Conservation (phyloP, 2,888 invertebrate genomes). For the Cephus pygmeus region DNA sequence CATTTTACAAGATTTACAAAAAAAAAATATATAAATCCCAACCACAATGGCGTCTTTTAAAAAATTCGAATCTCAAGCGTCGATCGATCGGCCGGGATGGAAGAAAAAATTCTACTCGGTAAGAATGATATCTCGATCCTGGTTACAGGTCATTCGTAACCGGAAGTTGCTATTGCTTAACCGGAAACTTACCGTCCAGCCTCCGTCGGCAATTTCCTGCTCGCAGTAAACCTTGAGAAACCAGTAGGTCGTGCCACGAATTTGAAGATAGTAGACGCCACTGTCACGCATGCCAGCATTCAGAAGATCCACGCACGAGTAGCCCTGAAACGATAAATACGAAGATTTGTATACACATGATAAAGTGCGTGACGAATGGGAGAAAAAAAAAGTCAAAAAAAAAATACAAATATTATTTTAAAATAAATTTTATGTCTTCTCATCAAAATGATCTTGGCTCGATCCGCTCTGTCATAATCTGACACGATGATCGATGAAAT, state of each 20-base stretch:
- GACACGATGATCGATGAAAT: background rate
- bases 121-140: background rate
- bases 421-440: background rate
- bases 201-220: conserved; percentile 88
- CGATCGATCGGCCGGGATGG: background rate
- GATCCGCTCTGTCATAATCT: background rate
- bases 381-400: background rate
- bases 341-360: background rate
- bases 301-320: conserved; percentile 86
- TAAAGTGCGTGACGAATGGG: background rate
- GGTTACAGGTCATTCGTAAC: background rate
- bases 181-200: conserved; percentile 84
- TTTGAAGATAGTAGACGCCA: conserved; percentile 90
- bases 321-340: conserved; percentile 74
- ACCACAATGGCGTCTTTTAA: background rate
- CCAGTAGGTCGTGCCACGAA: conserved; percentile 92
- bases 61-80: background rate
- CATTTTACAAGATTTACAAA: background rate
- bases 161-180: background rate
- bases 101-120: background rate
- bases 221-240: conserved; percentile 92
- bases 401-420: too few species aligned
- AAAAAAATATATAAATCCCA: background rate
- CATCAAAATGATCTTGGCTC: background rate
- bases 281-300: conserved; percentile 89